A percentile compares a stretch with the other conserved stretches of the same genome.
These are phyloP conservation scores for Drosophila busckii DNA, from an alignment of 1,140 invertebrate species.

Conservation along the genomic window DNA sequence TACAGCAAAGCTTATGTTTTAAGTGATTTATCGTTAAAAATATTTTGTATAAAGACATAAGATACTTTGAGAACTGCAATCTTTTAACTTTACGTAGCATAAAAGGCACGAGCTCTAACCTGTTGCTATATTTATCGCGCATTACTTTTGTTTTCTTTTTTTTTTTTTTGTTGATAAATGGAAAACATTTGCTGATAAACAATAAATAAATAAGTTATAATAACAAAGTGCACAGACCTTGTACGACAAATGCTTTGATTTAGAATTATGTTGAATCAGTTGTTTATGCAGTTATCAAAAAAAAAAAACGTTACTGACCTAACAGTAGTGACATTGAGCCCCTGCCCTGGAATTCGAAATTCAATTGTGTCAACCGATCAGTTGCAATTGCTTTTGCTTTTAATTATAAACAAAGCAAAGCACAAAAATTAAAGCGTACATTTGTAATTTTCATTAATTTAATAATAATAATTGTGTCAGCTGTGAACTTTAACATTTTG, in stretches of 20 bases:
- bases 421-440: neutral
- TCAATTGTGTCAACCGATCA: constrained; percentile 37
- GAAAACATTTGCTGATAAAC: constrained; percentile 8
- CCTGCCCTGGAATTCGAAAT: constrained; percentile 22
- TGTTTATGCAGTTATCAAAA: neutral
- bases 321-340: constrained; percentile 35
- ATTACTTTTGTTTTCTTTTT: no score
- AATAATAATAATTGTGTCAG: no score
- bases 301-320: constrained; percentile 30
- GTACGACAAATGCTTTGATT: constrained; percentile 33
- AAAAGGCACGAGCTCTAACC: no score
- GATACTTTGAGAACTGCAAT: no score
- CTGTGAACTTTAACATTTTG: no score
- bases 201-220: no score
- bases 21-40: no score
- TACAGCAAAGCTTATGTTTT: no score
- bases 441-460: constrained; percentile 19
- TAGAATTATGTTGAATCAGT: constrained; percentile 33
- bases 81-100: no score
- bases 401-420: constrained; percentile 42
- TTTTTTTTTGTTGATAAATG: constrained; percentile 12
- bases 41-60: no score
- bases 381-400: constrained; percentile 2
- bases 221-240: constrained; percentile 39
- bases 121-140: constrained; percentile 6